phyloP scores from a whole-genome alignment of 2,888 invertebrate species.

The Eulithis testata region DNA sequence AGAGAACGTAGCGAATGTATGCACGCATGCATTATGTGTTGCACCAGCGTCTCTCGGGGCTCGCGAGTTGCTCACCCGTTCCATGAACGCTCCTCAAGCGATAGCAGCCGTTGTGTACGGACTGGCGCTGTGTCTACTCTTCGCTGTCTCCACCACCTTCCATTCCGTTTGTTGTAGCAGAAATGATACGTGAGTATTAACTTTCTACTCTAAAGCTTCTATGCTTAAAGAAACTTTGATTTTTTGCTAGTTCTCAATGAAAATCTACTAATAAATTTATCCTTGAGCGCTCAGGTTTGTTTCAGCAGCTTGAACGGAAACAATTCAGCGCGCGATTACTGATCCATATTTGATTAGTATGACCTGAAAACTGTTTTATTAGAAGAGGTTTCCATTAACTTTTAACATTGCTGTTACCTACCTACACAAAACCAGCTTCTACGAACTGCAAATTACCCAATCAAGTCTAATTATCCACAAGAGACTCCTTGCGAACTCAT shows the following conservation, averaged over 20 bases:
- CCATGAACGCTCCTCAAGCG: constrained; percentile 89
- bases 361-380: too few relatives aligned
- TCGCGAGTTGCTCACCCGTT: constrained; percentile 89
- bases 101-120: constrained; percentile 95
- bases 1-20: constrained; percentile 96
- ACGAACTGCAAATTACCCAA: constrained; percentile 23
- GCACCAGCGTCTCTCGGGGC: constrained; percentile 93
- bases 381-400: too few relatives aligned
- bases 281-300: too few relatives aligned
- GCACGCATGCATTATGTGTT: constrained; percentile 96
- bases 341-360: too few relatives aligned
- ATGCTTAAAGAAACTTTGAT: too few relatives aligned
- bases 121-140: constrained; percentile 92
- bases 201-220: background rate
- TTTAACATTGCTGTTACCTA: background rate
- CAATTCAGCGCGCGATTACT: too few relatives aligned
- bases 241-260: too few relatives aligned
- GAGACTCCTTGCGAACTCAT: constrained; percentile 19
- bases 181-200: constrained; percentile 72
- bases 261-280: too few relatives aligned
- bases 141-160: constrained; percentile 95
- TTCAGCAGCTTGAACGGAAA: too few relatives aligned
- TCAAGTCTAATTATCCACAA: constrained; percentile 29
- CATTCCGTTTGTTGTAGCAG: constrained; percentile 93
- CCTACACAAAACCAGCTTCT: constrained; percentile 1